Base-by-base conservation (phyloP, 2,113 vertebrate species). In the Zosterops lateralis region DNA sequence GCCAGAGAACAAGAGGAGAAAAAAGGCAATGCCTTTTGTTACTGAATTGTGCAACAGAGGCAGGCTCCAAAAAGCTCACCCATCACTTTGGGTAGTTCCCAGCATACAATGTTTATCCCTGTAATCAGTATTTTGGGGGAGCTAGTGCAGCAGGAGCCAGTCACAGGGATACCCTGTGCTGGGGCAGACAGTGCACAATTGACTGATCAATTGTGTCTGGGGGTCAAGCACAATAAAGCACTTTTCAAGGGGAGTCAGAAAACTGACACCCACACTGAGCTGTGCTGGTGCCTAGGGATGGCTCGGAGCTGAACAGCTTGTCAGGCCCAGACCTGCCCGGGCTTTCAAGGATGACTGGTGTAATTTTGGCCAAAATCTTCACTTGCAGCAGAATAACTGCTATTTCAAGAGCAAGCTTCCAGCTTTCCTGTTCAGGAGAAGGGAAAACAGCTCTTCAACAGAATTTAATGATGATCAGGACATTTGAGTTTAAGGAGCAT, bases 41-140 rank as follows among this genome's bases (percentile, higher is more conserved):
- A 74, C 54, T 20, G 29, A 87, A 44, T 15, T 12, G 2, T 68
- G 54, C 2, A 6, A 50, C 25, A 72, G 34, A 85, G 28, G 15
- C 57, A 47, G 50, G 64, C 36, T 90, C 65, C 65, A 51, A 87
- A 95, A 84, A 85, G 83, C 87, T 92, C 82, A 77, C 64, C 72
- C 92, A 66, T 77, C 73, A 84, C 73, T 95, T 87, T 56, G 77
- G 40, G 62, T 18, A 75, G 71, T 21, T 81, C 75, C 60, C 76
- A 71, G 40, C 61, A 77, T 11, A 56, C 22, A 21, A 40, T 71
- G 42, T 84, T 93, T 77, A 80, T 62, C 67, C 40, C 74, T 71
- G 60, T 40, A 53, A 50, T 85, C 84, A 74, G 66, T 62, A 38
- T 32, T 13, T 50, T 24, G 24, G 74, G 66, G 87, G 58, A 78